Percentiles rank a stretch among this genome's conserved stretches.
Conservation (phyloP, 1,140 invertebrate species). For the Kradibia gibbosae region DNA sequence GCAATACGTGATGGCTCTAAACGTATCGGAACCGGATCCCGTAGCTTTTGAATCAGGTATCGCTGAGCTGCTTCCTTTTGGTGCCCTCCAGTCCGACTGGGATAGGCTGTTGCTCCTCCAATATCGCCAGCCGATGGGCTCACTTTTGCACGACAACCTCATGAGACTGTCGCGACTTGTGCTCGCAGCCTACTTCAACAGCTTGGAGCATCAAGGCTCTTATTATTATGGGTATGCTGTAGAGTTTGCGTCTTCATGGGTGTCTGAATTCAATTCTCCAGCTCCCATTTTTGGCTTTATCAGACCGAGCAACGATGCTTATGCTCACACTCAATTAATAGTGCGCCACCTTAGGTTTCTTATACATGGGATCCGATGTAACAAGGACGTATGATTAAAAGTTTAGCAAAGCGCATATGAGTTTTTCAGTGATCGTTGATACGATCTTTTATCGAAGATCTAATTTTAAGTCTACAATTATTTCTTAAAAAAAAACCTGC, state of each 20-base stretch:
- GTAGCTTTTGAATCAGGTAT: not conserved
- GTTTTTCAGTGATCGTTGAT: no score
- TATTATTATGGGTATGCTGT: not conserved
- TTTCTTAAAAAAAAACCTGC: no score
- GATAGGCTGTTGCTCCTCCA: conserved; percentile 53
- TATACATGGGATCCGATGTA: no score
- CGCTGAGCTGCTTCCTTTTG: conserved; percentile 51
- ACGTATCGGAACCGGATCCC: not conserved
- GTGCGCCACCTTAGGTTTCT: no score
- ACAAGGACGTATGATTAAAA: no score
- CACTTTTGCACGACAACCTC: conserved; percentile 53
- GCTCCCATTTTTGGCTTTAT: not conserved
- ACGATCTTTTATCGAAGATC: no score
- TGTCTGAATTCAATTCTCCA: not conserved
- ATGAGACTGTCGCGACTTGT: conserved; percentile 54
- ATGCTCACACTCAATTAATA: no score
- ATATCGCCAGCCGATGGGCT: conserved; percentile 50
- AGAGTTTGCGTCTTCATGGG: not conserved
- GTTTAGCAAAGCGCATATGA: no score
- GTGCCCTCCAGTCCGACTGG: conserved; percentile 57
- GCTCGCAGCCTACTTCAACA: conserved; percentile 51
- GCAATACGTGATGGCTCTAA: conserved; percentile 19
- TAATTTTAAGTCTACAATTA: no score
- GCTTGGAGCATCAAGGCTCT: conserved; percentile 22
- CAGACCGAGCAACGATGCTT: no score